Evolutionary conservation across 2,113 vertebrate genomes (phyloP).

Genomic region (Ursus arctos): DNA sequence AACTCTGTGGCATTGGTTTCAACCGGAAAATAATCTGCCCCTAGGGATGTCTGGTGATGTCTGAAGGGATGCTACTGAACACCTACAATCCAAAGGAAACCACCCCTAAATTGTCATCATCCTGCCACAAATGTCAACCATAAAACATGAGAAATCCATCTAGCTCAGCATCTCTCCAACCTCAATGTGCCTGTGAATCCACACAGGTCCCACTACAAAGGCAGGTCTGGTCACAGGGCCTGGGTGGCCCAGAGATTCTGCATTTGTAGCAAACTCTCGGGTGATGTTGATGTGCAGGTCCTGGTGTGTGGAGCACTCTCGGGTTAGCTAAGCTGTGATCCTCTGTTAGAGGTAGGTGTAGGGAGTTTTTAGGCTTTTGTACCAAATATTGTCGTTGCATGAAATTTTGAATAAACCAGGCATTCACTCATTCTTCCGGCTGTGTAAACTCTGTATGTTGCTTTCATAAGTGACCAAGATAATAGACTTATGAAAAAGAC

Average conservation of each 20-base stretch:
- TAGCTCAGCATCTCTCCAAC: not conserved
- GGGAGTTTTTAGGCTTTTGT: too few relatives aligned
- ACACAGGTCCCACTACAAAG: not conserved
- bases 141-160: not conserved
- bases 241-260: not conserved
- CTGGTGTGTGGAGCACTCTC: not conserved
- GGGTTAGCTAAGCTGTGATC: too few relatives aligned
- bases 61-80: not conserved
- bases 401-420: not conserved
- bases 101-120: not conserved
- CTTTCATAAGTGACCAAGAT: not conserved
- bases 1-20: not conserved
- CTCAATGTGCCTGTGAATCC: not conserved
- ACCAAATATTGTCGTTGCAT: too few relatives aligned
- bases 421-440: not conserved
- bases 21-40: not conserved
- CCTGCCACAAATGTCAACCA: not conserved
- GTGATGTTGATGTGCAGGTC: not conserved
- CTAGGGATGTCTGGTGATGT: not conserved
- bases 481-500: not conserved
- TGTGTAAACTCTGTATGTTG: not conserved
- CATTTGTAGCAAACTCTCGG: not conserved
- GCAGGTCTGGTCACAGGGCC: not conserved
- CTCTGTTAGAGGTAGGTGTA: too few relatives aligned
- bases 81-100: not conserved